Base-by-base conservation (phyloP, 2,113 vertebrate species). In the Lepus timidus region DNA sequence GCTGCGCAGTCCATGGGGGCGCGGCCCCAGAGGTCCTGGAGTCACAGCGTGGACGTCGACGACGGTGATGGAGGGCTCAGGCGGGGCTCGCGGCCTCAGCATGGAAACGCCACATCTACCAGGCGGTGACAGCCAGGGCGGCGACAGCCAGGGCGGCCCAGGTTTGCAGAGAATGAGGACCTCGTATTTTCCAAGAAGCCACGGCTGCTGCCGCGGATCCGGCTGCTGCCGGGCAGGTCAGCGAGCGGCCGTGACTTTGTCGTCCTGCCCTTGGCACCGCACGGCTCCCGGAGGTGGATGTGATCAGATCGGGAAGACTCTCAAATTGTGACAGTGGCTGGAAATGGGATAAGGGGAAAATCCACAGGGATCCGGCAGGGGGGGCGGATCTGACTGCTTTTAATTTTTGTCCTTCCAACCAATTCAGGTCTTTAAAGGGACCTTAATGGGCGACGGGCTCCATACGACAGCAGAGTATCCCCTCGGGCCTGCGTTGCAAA, bases 51-150 rank as follows among this genome's bases (percentile, higher is more conserved):
- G 97, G 87, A 98, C 97, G 94, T 99, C 98, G 98, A 98, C 58
- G 76, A 76, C 74, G 98, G 98, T 97, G 22, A 98, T 95, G 79
- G 96, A 97, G 87, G 98, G 97, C 94, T 99, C 98, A 98, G 98
- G 97, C 90, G 86, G 86, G 96, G 91, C 96, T 96, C 93, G 93
- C 97, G 8, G 97, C 97, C 98, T 97, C 98, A 98, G 99, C 99
- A 99, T 99, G 99, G 98, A 99, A 98, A 93, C 76, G 85, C 96
- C 97, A 94, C 98, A 97, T 98, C 92, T 79, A 96, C 97, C 86
- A 4, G 91, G 44, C 78, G 71, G 49, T 39, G 88, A 94, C 74
- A 79, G 80, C 75, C 0, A 90, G 97, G 97, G 49, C 39, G 96
- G 88, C 90, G 1, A 1, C 55, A 44, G 36, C 31, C 4, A 76